Conservation (phyloP, 2,113 vertebrate genomes). For the Ammodytes dubius region DNA sequence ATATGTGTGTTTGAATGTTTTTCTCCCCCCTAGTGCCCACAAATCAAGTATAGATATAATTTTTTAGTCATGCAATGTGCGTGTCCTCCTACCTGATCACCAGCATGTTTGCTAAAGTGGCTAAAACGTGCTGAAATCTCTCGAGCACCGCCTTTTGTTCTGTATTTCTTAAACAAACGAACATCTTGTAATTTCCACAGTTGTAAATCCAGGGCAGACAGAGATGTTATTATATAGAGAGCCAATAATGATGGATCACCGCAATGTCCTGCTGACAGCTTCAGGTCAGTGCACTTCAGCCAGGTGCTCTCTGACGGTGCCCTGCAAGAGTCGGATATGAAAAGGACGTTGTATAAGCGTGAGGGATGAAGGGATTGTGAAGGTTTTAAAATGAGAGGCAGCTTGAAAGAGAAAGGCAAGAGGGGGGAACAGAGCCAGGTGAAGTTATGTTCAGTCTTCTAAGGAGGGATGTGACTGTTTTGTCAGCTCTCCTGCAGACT, state of each 20-base stretch:
- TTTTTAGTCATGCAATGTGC: background rate
- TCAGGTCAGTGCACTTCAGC: constrained; percentile 20
- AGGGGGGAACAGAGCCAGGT: constrained; percentile 59
- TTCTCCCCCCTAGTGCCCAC: background rate
- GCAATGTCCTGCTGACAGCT: constrained; percentile 45
- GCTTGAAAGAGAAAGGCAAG: constrained; percentile 57
- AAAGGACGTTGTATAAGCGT: constrained; percentile 50
- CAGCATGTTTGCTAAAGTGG: background rate
- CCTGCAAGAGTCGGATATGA: constrained; percentile 54
- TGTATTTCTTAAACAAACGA: background rate
- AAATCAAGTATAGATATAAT: background rate
- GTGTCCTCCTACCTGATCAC: background rate
- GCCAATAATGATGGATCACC: constrained; percentile 45
- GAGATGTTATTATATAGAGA: constrained; percentile 1
- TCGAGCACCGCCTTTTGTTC: background rate
- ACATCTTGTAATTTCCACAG: constrained; percentile 6
- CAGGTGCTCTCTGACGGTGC: constrained; percentile 26
- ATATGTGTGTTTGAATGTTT: background rate
- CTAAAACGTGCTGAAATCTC: background rate
- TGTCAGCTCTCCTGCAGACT: constrained; percentile 70
- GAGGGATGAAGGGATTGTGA: constrained; percentile 53
- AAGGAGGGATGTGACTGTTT: constrained; percentile 63
- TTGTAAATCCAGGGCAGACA: constrained; percentile 6
- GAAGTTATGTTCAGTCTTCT: constrained; percentile 66
- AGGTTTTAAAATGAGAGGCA: constrained; percentile 53